Evolutionary conservation across 2,888 invertebrate species (phyloP).

Genomic region (Orthonychiurus folsomi): DNA sequence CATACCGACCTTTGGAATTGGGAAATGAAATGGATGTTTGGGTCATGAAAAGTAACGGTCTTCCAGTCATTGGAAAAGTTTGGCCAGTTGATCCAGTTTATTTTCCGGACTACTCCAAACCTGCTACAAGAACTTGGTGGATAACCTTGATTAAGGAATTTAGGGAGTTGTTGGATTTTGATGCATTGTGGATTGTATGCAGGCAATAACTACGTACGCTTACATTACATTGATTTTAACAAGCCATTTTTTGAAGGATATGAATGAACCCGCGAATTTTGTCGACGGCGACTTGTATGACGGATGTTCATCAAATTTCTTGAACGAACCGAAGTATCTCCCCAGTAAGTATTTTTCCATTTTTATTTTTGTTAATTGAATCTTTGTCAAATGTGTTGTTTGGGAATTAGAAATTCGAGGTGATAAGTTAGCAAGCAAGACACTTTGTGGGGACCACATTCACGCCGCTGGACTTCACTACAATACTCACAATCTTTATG

Average conservation of each 20-base stretch:
- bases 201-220: neutral
- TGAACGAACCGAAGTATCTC: slow-evolving; percentile 60
- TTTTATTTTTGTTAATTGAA: neutral
- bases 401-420: neutral
- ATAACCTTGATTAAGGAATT: slow-evolving; percentile 29
- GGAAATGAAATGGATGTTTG: slow-evolving; percentile 40
- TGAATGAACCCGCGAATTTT: slow-evolving; percentile 84
- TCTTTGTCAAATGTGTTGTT: too few relatives aligned
- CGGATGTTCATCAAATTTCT: slow-evolving; percentile 51
- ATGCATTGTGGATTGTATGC: slow-evolving; percentile 40
- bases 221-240: slow-evolving; percentile 2
- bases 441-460: neutral
- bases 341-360: slow-evolving; percentile 51
- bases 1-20: slow-evolving; percentile 25
- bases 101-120: slow-evolving; percentile 38
- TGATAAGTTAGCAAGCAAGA: neutral
- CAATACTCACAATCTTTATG: slow-evolving; percentile 68
- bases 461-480: slow-evolving; percentile 50
- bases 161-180: slow-evolving; percentile 29
- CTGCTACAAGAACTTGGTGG: slow-evolving; percentile 34
- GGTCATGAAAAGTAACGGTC: slow-evolving; percentile 30
- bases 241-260: slow-evolving; percentile 49
- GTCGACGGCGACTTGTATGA: slow-evolving; percentile 52
- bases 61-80: slow-evolving; percentile 27
- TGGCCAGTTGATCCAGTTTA: slow-evolving; percentile 32